phyloP scores from a whole-genome alignment of 2,113 vertebrate genomes.

The Corydoras sp. region DNA sequence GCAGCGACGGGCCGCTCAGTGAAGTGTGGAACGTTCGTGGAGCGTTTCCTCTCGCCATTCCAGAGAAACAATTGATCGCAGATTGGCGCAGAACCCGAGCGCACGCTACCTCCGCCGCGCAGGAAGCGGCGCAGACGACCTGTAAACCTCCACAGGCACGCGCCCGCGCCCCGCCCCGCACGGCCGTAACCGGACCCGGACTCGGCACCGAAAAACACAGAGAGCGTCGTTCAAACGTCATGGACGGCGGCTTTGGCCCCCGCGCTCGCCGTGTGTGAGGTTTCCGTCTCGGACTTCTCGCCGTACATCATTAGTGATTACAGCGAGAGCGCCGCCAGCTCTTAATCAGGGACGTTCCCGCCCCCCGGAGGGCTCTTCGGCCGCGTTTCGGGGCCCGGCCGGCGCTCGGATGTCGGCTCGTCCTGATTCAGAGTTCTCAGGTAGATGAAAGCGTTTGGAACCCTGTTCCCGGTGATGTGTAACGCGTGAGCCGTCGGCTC shows the following conservation, averaged over 20 bases:
- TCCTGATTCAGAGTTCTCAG: conserved; percentile 42
- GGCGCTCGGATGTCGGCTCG: conserved; percentile 21
- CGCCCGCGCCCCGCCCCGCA: conserved; percentile 15
- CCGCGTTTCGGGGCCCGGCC: neutral
- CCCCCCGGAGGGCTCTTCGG: neutral
- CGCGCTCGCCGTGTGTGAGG: conserved; percentile 11
- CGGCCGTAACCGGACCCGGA: conserved; percentile 25
- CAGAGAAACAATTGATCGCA: conserved; percentile 44
- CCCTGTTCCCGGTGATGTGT: neutral
- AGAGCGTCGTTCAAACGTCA: neutral
- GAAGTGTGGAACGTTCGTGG: conserved; percentile 39
- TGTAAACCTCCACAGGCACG: conserved; percentile 27
- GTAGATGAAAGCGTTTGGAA: conserved; percentile 46
- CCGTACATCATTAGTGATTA: neutral
- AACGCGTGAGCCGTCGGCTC: conserved; percentile 3
- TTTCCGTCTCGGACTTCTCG: conserved; percentile 29
- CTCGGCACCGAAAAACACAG: conserved; percentile 25
- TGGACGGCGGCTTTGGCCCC: too few relatives aligned
- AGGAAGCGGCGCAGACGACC: conserved; percentile 43
- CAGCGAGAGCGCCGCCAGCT: neutral
- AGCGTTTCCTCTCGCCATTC: conserved; percentile 46
- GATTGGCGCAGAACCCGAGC: conserved; percentile 21
- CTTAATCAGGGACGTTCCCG: neutral
- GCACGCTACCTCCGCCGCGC: conserved; percentile 31
- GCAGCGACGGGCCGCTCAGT: conserved; percentile 36